Percentiles rank a stretch among this genome's conserved stretches.
Conservation (phyloP, 2,113 vertebrate species). For the Cyprinodon tularosa region DNA sequence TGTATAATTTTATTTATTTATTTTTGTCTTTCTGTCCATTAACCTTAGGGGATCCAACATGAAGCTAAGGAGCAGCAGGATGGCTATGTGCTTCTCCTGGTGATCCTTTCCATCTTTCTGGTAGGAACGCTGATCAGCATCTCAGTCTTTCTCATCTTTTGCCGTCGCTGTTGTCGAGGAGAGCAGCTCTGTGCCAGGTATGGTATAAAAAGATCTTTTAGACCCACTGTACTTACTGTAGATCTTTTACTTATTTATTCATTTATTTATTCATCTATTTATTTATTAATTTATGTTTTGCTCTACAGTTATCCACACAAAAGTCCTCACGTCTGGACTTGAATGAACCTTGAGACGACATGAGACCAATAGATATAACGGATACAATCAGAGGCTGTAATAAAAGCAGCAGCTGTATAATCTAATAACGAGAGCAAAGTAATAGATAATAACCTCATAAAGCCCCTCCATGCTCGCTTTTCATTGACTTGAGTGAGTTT, state of each 20-base stretch:
- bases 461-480: constrained; percentile 7
- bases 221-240: neutral
- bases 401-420: constrained; percentile 10
- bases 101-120: constrained; percentile 89
- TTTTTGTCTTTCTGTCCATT: neutral
- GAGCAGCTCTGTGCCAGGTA: constrained; percentile 86
- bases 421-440: constrained; percentile 5
- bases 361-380: neutral
- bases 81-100: constrained; percentile 87
- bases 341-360: neutral
- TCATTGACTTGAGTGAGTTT: constrained; percentile 2
- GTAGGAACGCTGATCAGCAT: constrained; percentile 87
- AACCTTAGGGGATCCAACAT: constrained; percentile 64
- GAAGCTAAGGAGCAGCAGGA: constrained; percentile 78
- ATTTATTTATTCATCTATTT: neutral
- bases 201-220: neutral
- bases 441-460: constrained; percentile 2
- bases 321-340: neutral
- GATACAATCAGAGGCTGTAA: constrained; percentile 7
- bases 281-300: neutral
- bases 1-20: neutral
- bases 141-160: constrained; percentile 87
- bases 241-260: neutral
- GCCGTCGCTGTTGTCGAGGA: constrained; percentile 84
- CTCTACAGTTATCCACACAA: neutral